Percentiles rank a stretch among this genome's conserved stretches.
Conservation (phyloP, 2,797 vertebrate genomes). For the Acipenser transmontanus region DNA sequence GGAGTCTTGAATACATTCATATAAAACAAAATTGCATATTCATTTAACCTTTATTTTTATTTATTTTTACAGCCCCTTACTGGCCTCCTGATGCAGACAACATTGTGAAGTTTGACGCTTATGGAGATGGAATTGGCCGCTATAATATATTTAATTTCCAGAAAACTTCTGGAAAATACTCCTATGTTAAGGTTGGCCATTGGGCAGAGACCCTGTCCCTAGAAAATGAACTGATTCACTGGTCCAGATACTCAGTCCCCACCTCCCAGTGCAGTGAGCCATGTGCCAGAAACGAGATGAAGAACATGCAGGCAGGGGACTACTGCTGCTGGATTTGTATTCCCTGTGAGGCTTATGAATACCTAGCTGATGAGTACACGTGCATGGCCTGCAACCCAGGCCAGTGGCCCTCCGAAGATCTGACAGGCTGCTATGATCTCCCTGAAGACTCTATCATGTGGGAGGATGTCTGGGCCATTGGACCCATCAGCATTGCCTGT, state of each 20-base stretch:
- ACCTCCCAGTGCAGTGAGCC: slow-evolving; percentile 95
- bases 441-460: slow-evolving; percentile 97
- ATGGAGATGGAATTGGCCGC: slow-evolving; percentile 86
- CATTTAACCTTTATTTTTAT: too few species aligned
- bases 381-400: slow-evolving; percentile 85
- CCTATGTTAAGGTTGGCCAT: slow-evolving; percentile 86
- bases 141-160: slow-evolving; percentile 99
- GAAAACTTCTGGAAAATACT: slow-evolving; percentile 64
- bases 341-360: slow-evolving; percentile 89
- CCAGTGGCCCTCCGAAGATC: slow-evolving; percentile 85
- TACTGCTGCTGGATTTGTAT: slow-evolving; percentile 99
- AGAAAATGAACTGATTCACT: slow-evolving; percentile 77
- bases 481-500: slow-evolving; percentile 89
- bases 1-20: too few species aligned
- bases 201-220: slow-evolving; percentile 89
- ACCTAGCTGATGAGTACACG: slow-evolving; percentile 88
- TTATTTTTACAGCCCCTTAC: slow-evolving; percentile 71
- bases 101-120: slow-evolving; percentile 86
- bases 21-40: too few species aligned
- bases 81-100: slow-evolving; percentile 75
- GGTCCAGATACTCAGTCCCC: slow-evolving; percentile 76
- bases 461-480: slow-evolving; percentile 97
- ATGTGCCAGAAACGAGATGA: slow-evolving; percentile 95
- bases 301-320: slow-evolving; percentile 97
- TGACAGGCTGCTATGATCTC: slow-evolving; percentile 84